phyloP scores from a whole-genome alignment of 1,140 invertebrate species.

The Drosophila arizonae region DNA sequence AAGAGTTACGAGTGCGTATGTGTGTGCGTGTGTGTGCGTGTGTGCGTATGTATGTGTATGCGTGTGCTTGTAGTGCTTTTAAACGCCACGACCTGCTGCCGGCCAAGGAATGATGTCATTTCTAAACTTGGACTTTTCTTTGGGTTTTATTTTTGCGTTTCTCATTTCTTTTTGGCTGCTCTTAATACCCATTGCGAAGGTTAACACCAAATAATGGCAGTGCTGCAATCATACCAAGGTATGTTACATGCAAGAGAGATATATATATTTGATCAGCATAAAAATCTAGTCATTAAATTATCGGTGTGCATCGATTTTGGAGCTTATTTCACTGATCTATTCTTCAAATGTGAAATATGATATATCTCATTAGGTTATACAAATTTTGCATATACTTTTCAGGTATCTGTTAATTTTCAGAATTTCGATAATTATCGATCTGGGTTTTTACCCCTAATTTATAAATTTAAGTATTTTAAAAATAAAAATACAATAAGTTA shows the following conservation, averaged over 20 bases:
- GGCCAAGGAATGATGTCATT: constrained; percentile 61
- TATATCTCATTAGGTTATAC: too few relatives aligned
- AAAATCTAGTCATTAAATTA: not conserved
- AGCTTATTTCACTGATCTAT: too few relatives aligned
- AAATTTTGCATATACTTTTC: too few relatives aligned
- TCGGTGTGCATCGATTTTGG: not conserved
- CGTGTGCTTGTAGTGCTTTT: constrained; percentile 11
- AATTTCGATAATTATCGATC: too few relatives aligned
- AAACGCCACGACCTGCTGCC: not conserved
- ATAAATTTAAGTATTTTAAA: too few relatives aligned
- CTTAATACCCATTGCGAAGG: not conserved
- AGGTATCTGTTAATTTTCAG: too few relatives aligned
- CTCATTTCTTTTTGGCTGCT: constrained; percentile 45
- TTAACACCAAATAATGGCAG: not conserved
- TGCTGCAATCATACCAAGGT: not conserved
- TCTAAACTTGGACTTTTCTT: constrained; percentile 52
- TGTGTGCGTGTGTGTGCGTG: not conserved
- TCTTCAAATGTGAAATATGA: too few relatives aligned
- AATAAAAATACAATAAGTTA: too few relatives aligned
- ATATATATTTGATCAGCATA: too few relatives aligned
- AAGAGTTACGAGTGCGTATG: constrained; percentile 2
- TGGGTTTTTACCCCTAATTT: too few relatives aligned
- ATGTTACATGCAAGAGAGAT: not conserved
- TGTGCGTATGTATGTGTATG: not conserved
- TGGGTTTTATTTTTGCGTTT: constrained; percentile 29